Percentiles rank a stretch among this genome's conserved stretches.
Conservation (phyloP, 2,888 invertebrate genomes). For the Nomada lathburiana region DNA sequence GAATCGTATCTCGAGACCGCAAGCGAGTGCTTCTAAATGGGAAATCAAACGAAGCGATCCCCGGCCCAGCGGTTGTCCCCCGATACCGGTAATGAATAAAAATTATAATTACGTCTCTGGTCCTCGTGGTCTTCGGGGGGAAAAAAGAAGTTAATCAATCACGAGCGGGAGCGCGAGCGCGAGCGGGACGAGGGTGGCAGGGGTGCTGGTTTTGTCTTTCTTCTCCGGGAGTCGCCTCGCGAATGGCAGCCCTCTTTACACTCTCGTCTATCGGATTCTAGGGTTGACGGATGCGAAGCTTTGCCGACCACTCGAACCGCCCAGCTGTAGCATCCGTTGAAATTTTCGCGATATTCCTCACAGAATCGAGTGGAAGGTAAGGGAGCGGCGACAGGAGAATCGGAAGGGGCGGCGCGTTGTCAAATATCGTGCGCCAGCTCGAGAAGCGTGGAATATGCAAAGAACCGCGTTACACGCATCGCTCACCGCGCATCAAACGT, state of each 20-base stretch:
- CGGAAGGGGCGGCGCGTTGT: conserved; percentile 49
- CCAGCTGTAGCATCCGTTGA: neutral
- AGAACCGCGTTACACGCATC: conserved; percentile 77
- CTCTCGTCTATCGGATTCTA: conserved; percentile 47
- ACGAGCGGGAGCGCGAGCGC: too few relatives aligned
- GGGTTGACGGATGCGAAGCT: conserved; percentile 24
- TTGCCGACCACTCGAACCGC: too few relatives aligned
- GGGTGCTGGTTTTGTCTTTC: conserved; percentile 67
- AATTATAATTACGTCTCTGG: conserved; percentile 84
- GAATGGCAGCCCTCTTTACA: conserved; percentile 56
- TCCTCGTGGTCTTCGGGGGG: conserved; percentile 67
- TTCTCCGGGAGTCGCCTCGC: conserved; percentile 43
- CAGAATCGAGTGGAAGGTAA: conserved; percentile 28
- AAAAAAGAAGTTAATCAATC: conserved; percentile 84
- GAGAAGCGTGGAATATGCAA: conserved; percentile 72
- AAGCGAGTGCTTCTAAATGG: conserved; percentile 81
- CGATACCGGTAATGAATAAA: conserved; percentile 82
- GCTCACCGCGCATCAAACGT: conserved; percentile 79
- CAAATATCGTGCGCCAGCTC: conserved; percentile 51
- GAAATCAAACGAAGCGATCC: conserved; percentile 80
- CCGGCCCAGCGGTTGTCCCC: conserved; percentile 44
- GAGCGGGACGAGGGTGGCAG: conserved; percentile 56
- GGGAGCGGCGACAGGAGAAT: conserved; percentile 12
- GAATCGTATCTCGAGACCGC: conserved; percentile 84
- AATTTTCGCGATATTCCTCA: neutral